Conservation (phyloP, 92 coral and sea anemone species). For the Micromussa lordhowensis region DNA sequence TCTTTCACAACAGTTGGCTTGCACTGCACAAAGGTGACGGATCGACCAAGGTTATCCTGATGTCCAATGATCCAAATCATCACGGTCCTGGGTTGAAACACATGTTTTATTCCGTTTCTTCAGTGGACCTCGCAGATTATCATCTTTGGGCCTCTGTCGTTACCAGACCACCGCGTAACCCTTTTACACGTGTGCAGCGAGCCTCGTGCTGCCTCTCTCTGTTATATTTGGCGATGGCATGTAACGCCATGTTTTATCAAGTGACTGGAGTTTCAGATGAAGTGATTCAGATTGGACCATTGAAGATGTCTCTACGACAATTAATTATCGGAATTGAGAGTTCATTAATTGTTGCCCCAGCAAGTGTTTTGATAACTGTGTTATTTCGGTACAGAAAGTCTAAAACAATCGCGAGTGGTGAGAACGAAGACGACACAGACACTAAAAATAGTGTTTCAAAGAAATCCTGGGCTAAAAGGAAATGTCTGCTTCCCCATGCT, state of each 20-base stretch:
- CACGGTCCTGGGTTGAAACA: conserved; percentile 79
- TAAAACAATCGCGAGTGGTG: conserved; percentile 3
- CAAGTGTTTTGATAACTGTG: conserved; percentile 69
- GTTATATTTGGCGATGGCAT: conserved; percentile 79
- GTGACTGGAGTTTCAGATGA: conserved; percentile 64
- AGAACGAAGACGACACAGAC: conserved; percentile 1
- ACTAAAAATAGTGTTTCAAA: neutral
- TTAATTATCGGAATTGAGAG: conserved; percentile 83
- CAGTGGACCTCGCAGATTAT: conserved; percentile 77
- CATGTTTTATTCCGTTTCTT: conserved; percentile 67
- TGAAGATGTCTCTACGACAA: conserved; percentile 75
- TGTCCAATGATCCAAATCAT: conserved; percentile 58
- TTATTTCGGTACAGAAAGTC: conserved; percentile 70
- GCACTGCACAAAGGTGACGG: conserved; percentile 83
- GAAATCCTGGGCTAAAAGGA: neutral
- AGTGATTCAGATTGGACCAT: conserved; percentile 76
- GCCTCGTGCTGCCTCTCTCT: conserved; percentile 79
- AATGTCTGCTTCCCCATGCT: conserved; percentile 26
- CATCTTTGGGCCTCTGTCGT: conserved; percentile 85
- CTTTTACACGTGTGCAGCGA: conserved; percentile 83
- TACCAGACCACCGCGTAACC: conserved; percentile 81
- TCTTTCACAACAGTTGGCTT: conserved; percentile 78
- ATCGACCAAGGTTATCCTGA: conserved; percentile 56
- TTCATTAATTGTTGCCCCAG: conserved; percentile 81
- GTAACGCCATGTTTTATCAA: conserved; percentile 91